Conservation (phyloP, 1,140 invertebrate genomes). For the Lucilia cuprina region DNA sequence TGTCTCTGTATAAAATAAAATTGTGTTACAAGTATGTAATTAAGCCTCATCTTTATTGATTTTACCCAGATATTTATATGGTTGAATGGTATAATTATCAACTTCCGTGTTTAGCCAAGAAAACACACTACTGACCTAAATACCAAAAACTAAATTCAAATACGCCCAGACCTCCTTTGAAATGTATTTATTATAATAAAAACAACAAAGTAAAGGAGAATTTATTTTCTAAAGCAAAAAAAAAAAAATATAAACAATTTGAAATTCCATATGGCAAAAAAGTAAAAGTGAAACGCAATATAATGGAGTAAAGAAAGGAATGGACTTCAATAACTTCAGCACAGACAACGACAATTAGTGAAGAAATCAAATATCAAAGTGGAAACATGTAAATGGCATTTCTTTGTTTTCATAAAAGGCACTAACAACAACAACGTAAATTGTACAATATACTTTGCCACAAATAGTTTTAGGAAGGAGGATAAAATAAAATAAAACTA, state of each 20-base stretch:
- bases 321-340: neutral
- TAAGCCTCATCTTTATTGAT: conserved; percentile 29
- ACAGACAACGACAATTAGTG: conserved; percentile 20
- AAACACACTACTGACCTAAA: conserved; percentile 22
- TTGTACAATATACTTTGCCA: neutral
- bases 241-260: conserved; percentile 32
- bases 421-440: neutral
- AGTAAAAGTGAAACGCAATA: conserved; percentile 35
- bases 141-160: neutral
- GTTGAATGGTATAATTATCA: conserved; percentile 25
- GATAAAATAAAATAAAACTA: neutral
- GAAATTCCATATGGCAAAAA: conserved; percentile 31
- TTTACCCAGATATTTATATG: conserved; percentile 15
- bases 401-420: conserved; percentile 1
- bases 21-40: neutral
- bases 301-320: neutral
- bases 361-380: conserved; percentile 31
- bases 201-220: neutral
- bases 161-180: neutral
- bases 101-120: conserved; percentile 24
- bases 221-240: neutral
- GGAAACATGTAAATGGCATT: conserved; percentile 23
- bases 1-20: neutral
- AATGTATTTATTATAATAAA: neutral
- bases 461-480: neutral